Base-by-base conservation (phyloP, 2,888 invertebrate genomes). In the Diploptera punctata region DNA sequence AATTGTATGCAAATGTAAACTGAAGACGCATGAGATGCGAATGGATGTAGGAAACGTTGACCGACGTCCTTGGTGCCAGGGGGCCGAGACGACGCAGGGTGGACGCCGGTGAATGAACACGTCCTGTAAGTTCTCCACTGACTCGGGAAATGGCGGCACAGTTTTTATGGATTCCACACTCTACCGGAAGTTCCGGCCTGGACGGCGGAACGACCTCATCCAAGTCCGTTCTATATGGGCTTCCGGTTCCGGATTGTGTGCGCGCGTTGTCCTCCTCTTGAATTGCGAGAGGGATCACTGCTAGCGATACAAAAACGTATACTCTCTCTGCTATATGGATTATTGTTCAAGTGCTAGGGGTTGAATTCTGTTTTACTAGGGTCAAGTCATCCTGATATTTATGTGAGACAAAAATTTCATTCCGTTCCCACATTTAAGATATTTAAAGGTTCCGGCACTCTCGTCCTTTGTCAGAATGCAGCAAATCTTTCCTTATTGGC, bases 181-280 rank as follows among this genome's bases (percentile, higher is more conserved):
- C 71, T 38, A 71, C 65, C 74, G 71, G 74, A 74, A 68, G 74
- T 74, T 71, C 74, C 74, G 74, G 74, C 67, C 68, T n/a, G 65
- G 71, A 49, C 71, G 47, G 68, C 74, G 68, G 74, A 71, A 67
- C 73, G 72, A 65, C 73, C 73, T 73, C 73, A 67, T 74, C 72
- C 72, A 70, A 47, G 73, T 69, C 72, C 68, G 68, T 73, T 65
- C 73, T 62, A 68, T 73, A 75, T 75, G 71, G 73, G 49, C 73
- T 75, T 75, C 75, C 75, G 71, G 75, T 75, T 73, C 65, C 68
- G 68, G 71, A 65, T 44, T 65, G 65, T 65, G 24, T 43, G 21
- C 47, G 24, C 47, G 38, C 21, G 24, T 52, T 19, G 24, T 52
- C 26, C 57, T 57, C 57, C 29, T 57, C 5, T 52, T 52, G 52